Evolutionary conservation across 2,113 vertebrate species (phyloP), one percentile per base, ranked within the genome.

Genomic region (Peromyscus polionotus): DNA sequence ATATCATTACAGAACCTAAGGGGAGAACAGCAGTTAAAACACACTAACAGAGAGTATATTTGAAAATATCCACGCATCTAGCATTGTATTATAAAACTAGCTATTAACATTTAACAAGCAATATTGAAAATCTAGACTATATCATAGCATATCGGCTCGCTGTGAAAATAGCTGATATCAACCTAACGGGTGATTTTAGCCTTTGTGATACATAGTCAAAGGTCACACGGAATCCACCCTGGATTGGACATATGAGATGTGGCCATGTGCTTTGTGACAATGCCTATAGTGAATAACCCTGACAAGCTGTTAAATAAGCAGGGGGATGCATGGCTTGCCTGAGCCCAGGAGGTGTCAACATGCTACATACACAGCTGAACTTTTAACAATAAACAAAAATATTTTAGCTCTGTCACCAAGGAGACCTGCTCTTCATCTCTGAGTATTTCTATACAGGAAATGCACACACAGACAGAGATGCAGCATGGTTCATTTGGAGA

Each of bases 181-280:
- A 97, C 95, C 92, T 97, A 86, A 95, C 89, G 95, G 98, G 96
- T 94, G 93, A 96, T 97, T 98, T 97, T 97, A 98, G 98, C 96
- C 97, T 98, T 96, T 98, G 95, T 96, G 98, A 98, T 98, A 97
- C 95, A 98, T 94, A 90, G 98, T 93, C 98, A 98, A 95, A 98
- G 98, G 98, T 98, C 98, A 97, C 92, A 9, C 86, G 97, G 97
- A 98, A 95, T 96, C 98, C 98, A 97, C 97, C 98, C 98, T 98
- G 98, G 97, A 98, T 95, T 95, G 98, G 98, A 98, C 97, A 98
- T 97, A 96, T 96, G 98, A 98, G 98, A 97, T 98, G 98, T 97
- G 98, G 93, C 98, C 97, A 96, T 98, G 98, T 97, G 98, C 98
- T 98, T 96, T 98, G 98, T 98, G 98, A 98, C 98, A 97, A 93